Base-by-base conservation (phyloP, 2,113 vertebrate species). In the Scolopax mira region DNA sequence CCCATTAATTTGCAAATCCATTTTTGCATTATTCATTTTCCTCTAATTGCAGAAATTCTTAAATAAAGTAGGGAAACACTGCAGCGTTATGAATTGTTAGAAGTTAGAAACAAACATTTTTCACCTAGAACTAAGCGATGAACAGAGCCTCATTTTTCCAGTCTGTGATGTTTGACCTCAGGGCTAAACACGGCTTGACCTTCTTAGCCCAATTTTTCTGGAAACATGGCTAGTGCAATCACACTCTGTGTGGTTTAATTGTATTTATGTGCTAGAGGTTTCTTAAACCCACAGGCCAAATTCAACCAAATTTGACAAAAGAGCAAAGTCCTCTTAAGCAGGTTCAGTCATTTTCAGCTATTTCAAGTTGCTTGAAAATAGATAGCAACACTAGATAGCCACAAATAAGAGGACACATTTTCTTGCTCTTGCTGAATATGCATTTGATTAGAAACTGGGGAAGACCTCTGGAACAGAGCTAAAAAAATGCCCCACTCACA, bases 11-110 rank as follows among this genome's bases (percentile, higher is more conserved):
- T 94, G 85, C 85, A 94, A 95, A 95, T 93, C 48, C 58, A 71
- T 89, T 84, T 94, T 79, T 95, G 88, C 85, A 94, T 93, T 89
- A 95, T 97, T 97, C 77, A 94, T 95, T 92, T 90, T 92, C 61
- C 87, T 93, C 65, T 96, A 93, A 95, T 95, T 95, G 72, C 61
- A 92, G 49, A 88, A 89, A 94, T 72, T 44, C 83, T 90, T 79
- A 94, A 96, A 89, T 79, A 87, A 94, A 92, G 27, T 23, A 75
- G 28, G 69, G 86, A 93, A 89, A 72, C 21, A 72, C 44, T 49
- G 44, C 33, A 65, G 33, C 28, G 11, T 23, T 61, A 79, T 11
- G 54, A 93, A 65, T 46, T 90, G 49, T 90, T 83, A 60, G 37
- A 73, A 69, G 39, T 70, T 62, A 80, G 24, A 86, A 93, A 86